A percentile compares a stretch with the other conserved stretches of the same genome.
phyloP scores from a whole-genome alignment of 2,797 vertebrate species.

The Podargus strigoides region DNA sequence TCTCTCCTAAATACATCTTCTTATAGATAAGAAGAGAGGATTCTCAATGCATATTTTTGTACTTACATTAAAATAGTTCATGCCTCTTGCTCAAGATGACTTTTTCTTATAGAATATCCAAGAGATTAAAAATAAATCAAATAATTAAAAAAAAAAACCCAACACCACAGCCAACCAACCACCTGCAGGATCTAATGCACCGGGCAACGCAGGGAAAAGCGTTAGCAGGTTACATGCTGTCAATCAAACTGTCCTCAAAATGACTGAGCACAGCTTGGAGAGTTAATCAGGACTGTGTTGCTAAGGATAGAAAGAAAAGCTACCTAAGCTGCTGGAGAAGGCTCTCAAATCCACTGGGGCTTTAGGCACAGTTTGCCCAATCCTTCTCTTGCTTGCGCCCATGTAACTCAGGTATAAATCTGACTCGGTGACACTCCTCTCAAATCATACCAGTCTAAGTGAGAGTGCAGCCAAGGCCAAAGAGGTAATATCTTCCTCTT shows the following conservation, averaged over 20 bases:
- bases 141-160: not conserved
- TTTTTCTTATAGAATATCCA: not conserved
- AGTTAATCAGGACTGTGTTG: conserved; percentile 80
- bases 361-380: conserved; percentile 75
- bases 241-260: conserved; percentile 59
- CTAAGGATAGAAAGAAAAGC: conserved; percentile 91
- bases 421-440: not conserved
- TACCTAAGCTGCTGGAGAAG: conserved; percentile 83
- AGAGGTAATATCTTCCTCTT: not conserved
- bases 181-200: not conserved
- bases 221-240: not conserved
- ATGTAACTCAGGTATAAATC: not conserved
- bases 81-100: not conserved
- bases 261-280: conserved; percentile 46
- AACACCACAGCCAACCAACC: not conserved
- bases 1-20: not conserved
- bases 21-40: not conserved
- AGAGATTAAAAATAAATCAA: not conserved
- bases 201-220: not conserved
- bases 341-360: conserved; percentile 79
- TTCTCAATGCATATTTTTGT: not conserved
- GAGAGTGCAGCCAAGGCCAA: not conserved
- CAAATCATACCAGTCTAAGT: not conserved
- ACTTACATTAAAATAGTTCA: conserved; percentile 55
- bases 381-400: not conserved